phyloP scores from a whole-genome alignment of 2,888 invertebrate genomes.

The Heterodera filipjevi region DNA sequence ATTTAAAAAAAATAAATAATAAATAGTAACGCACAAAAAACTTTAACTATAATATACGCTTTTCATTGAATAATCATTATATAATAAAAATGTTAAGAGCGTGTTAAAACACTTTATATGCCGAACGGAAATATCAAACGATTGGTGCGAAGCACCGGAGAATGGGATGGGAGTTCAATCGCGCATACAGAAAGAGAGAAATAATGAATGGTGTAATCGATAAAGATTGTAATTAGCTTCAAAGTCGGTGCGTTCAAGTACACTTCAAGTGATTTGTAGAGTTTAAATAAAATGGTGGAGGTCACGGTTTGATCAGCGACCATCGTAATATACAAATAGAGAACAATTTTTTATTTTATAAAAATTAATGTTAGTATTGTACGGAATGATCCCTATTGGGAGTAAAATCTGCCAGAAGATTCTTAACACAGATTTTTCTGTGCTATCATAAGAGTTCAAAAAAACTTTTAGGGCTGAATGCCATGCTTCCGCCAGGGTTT shows the following conservation, averaged over 20 bases:
- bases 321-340: too few species aligned
- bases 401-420: too few species aligned
- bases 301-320: too few species aligned
- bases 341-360: too few species aligned
- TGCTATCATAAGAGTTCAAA: too few species aligned
- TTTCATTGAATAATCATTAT: not conserved
- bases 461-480: too few species aligned
- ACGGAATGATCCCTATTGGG: too few species aligned
- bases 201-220: not conserved
- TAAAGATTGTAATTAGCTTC: not conserved
- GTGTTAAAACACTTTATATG: not conserved
- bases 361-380: too few species aligned
- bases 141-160: not conserved
- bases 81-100: conserved; percentile 1
- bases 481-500: too few species aligned
- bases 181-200: not conserved
- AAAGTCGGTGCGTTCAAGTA: not conserved
- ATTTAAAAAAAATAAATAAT: not conserved
- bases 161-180: not conserved
- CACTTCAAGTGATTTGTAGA: too few species aligned
- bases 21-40: not conserved
- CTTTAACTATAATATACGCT: not conserved
- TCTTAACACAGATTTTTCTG: too few species aligned
- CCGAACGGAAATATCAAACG: not conserved
- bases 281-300: too few species aligned